Conservation (phyloP, 2,113 vertebrate species). For the Eubucco bourcierii region DNA sequence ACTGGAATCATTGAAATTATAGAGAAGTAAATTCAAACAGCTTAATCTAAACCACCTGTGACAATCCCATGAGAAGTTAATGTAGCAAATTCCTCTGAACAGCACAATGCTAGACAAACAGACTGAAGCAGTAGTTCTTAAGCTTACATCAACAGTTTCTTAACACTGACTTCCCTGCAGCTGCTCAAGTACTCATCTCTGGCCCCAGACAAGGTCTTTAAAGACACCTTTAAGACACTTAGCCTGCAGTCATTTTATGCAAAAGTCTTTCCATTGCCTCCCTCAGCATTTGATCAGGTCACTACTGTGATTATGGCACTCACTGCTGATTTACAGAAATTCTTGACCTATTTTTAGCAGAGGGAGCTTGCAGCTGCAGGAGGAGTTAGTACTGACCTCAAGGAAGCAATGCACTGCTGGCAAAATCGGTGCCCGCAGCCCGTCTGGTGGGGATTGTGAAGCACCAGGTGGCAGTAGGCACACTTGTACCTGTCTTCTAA, state of each 20-base stretch:
- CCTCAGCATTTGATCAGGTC: rapidly evolving
- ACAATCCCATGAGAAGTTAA: neutral
- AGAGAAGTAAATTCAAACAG: neutral
- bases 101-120: neutral
- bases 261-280: neutral
- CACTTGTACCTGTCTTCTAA: slow-evolving; percentile 84
- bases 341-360: rapidly evolving
- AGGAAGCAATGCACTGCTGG: slow-evolving; percentile 77
- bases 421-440: slow-evolving; percentile 90
- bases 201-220: neutral
- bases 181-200: neutral
- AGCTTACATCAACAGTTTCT: neutral
- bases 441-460: slow-evolving; percentile 87
- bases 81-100: neutral
- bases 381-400: slow-evolving; percentile 74
- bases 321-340: neutral
- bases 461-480: slow-evolving; percentile 77
- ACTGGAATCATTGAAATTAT: neutral
- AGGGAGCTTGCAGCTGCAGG: rapidly evolving
- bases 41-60: neutral
- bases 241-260: rapidly evolving
- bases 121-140: neutral
- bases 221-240: neutral
- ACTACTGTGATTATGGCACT: neutral
- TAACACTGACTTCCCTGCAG: neutral